Base-by-base conservation (phyloP, 2,888 invertebrate species). In the Drosophila limbata region DNA sequence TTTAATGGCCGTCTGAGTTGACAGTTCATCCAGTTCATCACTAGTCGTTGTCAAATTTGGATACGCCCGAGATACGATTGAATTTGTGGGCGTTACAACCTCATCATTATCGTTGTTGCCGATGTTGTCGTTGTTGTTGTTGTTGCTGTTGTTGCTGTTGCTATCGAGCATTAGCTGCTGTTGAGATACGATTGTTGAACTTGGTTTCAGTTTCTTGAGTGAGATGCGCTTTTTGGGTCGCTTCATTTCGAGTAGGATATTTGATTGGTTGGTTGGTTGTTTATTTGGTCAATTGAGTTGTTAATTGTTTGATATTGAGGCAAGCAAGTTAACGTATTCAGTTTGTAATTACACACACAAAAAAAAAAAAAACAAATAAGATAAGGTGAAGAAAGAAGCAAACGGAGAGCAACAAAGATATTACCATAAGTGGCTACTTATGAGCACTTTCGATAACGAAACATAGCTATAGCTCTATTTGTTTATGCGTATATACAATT, bases 201-300 rank as follows among this genome's bases (percentile, higher is more conserved):
- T 84, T 75, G 80, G 59, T 76, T 90, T 90, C 57, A 75, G 68
- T 85, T 91, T 86, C 73, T 91, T 90, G 57, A 91, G 77, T 69
- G 92, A 91, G 71, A 77, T 82, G 76, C 92, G 91, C 83, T 91
- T 91, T 90, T 91, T 91, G 73, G 87, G 71, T 77, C 91, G 91
- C 91, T 91, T 81, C 77, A 70, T 56, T 56, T 62, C 42, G 31
- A 57, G 44, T 44, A 82, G 76, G 65, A 64, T 44, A 50, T 51
- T 75, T 69, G 40, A 28, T 61, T 62, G 50, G 45, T 65, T 59
- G 53, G 50, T 80, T 66, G 53, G 59, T 66, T 60, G 21, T 47
- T 61, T 62, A 39, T 53, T 51, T 48, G 51, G 61, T 53, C 63
- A 60, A 40, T 71, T 69, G 39, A 40, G 51, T 64, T 50, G 53